Evolutionary conservation across 2,797 vertebrate genomes (phyloP).

Genomic region (Coilia nasus): DNA sequence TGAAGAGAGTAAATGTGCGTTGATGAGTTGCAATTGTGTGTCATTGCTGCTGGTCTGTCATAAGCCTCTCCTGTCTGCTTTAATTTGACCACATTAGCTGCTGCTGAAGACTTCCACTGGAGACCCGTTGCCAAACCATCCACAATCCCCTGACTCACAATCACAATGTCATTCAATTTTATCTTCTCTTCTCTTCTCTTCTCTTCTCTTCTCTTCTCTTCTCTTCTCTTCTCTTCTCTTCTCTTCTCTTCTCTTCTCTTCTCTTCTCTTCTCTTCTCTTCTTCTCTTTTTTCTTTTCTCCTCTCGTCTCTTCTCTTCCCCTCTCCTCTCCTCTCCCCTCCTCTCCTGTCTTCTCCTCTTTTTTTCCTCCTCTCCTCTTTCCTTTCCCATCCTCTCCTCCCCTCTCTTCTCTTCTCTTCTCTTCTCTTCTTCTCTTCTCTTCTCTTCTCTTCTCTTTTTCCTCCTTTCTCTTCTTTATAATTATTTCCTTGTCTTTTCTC

Average conservation of each 20-base stretch:
- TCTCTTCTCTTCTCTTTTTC: too few species aligned
- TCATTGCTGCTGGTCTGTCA: neutral
- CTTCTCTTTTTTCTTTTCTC: too few species aligned
- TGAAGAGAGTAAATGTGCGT: neutral
- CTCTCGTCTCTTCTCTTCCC: too few species aligned
- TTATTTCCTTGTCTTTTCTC: too few species aligned
- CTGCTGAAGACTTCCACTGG: neutral
- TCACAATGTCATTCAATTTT: neutral
- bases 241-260: neutral
- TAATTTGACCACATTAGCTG: slow-evolving; percentile 6
- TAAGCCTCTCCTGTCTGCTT: neutral
- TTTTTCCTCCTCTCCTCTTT: too few species aligned
- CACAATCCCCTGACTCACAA: neutral
- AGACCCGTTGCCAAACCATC: neutral
- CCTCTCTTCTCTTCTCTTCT: too few species aligned
- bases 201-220: neutral
- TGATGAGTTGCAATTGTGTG: neutral
- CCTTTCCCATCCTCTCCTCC: too few species aligned
- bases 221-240: neutral
- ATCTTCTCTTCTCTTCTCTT: neutral
- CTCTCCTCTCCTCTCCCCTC: too few species aligned
- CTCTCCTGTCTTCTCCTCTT: too few species aligned
- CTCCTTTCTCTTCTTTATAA: too few species aligned
- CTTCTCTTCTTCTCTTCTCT: too few species aligned
- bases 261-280: too few species aligned